Base-by-base conservation (phyloP, 2,888 invertebrate genomes). In the Thysanoteuthis rhombus region DNA sequence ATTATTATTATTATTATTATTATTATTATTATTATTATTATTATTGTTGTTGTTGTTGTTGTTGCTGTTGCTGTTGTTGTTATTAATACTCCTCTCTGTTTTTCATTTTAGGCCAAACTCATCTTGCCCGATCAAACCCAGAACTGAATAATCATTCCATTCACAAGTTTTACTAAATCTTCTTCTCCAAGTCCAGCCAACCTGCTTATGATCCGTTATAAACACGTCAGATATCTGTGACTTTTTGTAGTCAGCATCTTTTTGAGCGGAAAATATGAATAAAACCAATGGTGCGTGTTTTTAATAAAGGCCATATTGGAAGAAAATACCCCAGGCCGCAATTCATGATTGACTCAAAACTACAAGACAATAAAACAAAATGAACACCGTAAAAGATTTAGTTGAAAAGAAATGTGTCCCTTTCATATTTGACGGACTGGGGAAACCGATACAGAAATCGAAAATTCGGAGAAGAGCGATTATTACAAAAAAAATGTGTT, bases 291-390 rank as follows among this genome's bases (percentile, higher is more conserved):
- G 12, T 36, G n/a, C 75, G n/a, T 75, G n/a, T 75, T 75, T 75
- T 75, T 75, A 75, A 75, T 75, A 75, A 75, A 75, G 75, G 75
- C 75, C 75, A 75, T 75, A 75, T 75, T 75, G n/a, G n/a, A n/a
- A 75, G 36, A 75, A n/a, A 16, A 75, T 75, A 75, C 75, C n/a
- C 19, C 75, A 75, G 75, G 75, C 75, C 75, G 16, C n/a, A 75
- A 75, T 8, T 75, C 3, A 32, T n/a, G 75, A 75, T n/a, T 75
- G 75, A n/a, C 19, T n/a, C 36, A 75, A 75, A 58, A 75, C 16
- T 36, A n/a, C 52, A n/a, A 36, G n/a, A 75, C 75, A n/a, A 16
- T 0, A n/a, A 75, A n/a, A 75, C 75, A 36, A 1, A 75, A 75
- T n/a, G 36, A 75, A 75, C 75, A n/a, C 36, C 75, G n/a, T n/a